phyloP scores from a whole-genome alignment of 2,888 invertebrate species.

The Cephalotes varians region DNA sequence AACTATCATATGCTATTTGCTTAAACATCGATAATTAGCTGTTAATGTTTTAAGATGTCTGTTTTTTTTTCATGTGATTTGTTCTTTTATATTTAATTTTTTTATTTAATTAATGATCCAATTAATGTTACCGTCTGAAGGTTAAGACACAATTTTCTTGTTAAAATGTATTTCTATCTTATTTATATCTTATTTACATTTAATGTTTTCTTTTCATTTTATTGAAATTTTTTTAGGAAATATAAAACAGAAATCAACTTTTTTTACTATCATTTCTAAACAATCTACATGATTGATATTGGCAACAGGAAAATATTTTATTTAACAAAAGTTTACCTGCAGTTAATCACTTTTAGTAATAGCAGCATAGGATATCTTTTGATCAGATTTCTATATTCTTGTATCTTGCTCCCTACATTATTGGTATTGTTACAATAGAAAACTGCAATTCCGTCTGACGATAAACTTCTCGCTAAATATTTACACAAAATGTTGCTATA shows the following conservation, averaged over 20 bases:
- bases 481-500: not conserved
- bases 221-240: not conserved
- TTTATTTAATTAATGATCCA: slow-evolving; percentile 4
- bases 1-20: not conserved
- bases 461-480: not conserved
- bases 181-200: not conserved
- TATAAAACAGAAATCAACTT: not conserved
- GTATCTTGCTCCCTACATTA: not conserved
- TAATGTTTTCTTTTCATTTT: not conserved
- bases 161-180: not conserved
- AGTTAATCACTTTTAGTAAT: not conserved
- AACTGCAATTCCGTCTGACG: slow-evolving; percentile 12
- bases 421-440: slow-evolving; percentile 1
- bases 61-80: not conserved
- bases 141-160: not conserved
- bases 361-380: not conserved
- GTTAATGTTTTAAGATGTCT: not conserved
- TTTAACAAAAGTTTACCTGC: not conserved
- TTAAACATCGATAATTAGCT: not conserved
- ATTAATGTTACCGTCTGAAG: not conserved
- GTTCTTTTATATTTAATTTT: not conserved
- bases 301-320: not conserved
- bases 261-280: too few relatives aligned
- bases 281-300: too few relatives aligned
- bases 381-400: not conserved